Evolutionary conservation across 2,888 invertebrate genomes (phyloP).

Genomic region (Brachycybe producta): DNA sequence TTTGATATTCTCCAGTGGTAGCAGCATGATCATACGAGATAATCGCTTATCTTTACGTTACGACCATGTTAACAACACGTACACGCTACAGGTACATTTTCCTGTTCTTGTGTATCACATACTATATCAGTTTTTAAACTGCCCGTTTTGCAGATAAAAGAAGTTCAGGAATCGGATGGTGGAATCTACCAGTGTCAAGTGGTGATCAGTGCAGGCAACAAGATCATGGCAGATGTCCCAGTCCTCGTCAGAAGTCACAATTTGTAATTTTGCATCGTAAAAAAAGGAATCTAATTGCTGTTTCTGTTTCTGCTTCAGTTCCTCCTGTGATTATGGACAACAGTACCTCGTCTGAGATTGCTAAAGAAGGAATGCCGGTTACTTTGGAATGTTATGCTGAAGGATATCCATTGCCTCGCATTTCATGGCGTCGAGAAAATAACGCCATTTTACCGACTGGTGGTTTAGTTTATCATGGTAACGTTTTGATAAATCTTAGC

Average conservation of each 20-base stretch:
- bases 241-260: conserved; percentile 53
- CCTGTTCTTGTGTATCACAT: not conserved
- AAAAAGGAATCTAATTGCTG: not conserved
- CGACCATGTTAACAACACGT: conserved; percentile 66
- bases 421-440: conserved; percentile 84
- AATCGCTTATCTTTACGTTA: conserved; percentile 68
- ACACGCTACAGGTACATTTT: conserved; percentile 52
- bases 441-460: conserved; percentile 85
- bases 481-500: conserved; percentile 57
- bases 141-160: conserved; percentile 60
- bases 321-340: conserved; percentile 88
- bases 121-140: no score
- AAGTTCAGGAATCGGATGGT: conserved; percentile 85
- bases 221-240: conserved; percentile 69
- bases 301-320: conserved; percentile 34
- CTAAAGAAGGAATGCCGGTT: conserved; percentile 59
- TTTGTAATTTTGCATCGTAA: not conserved
- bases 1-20: conserved; percentile 68
- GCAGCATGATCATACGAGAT: conserved; percentile 70
- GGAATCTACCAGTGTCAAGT: conserved; percentile 80
- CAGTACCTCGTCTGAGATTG: conserved; percentile 70
- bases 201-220: conserved; percentile 61
- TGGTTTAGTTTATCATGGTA: conserved; percentile 56
- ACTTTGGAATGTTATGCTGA: conserved; percentile 77
- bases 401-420: conserved; percentile 66